Evolutionary conservation across 2,888 invertebrate genomes (phyloP).

Genomic region (Eupeodes latifasciatus): DNA sequence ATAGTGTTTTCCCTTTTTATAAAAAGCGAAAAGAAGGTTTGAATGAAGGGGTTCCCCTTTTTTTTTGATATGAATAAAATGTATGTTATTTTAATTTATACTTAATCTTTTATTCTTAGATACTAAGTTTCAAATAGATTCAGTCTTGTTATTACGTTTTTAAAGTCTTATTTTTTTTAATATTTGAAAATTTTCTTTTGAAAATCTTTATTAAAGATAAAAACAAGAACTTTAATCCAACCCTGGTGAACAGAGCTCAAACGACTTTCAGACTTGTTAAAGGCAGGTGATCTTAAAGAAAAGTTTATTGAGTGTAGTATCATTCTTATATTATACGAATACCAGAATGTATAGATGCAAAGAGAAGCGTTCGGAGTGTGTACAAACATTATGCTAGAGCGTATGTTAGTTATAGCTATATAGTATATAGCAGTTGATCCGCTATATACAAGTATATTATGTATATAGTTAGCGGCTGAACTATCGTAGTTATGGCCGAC

Average conservation of each 20-base stretch:
- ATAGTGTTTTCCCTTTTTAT: too few species aligned
- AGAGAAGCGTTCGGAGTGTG: constrained; percentile 45
- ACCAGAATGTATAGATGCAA: not conserved
- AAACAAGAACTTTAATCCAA: not conserved
- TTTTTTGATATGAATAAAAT: too few species aligned
- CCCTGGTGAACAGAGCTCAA: constrained; percentile 38
- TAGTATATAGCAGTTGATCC: not conserved
- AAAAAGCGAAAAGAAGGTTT: too few species aligned
- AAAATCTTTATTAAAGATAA: too few species aligned
- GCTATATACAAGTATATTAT: not conserved
- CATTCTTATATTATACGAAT: constrained; percentile 39
- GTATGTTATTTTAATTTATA: too few species aligned
- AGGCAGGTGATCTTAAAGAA: constrained; percentile 71
- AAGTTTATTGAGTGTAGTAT: constrained; percentile 15
- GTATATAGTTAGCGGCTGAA: not conserved
- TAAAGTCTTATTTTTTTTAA: too few species aligned
- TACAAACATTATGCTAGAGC: constrained; percentile 6
- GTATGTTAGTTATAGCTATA: not conserved
- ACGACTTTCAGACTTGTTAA: constrained; percentile 22
- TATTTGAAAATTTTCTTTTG: too few species aligned
- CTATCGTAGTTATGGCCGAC: constrained; percentile 42
- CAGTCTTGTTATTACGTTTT: too few species aligned
- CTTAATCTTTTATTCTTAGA: too few species aligned
- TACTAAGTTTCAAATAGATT: too few species aligned
- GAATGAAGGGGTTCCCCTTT: too few species aligned